These are phyloP conservation scores for Drosophila borborema DNA, from an alignment of 2,888 invertebrate genomes.

Conservation along the genomic window DNA sequence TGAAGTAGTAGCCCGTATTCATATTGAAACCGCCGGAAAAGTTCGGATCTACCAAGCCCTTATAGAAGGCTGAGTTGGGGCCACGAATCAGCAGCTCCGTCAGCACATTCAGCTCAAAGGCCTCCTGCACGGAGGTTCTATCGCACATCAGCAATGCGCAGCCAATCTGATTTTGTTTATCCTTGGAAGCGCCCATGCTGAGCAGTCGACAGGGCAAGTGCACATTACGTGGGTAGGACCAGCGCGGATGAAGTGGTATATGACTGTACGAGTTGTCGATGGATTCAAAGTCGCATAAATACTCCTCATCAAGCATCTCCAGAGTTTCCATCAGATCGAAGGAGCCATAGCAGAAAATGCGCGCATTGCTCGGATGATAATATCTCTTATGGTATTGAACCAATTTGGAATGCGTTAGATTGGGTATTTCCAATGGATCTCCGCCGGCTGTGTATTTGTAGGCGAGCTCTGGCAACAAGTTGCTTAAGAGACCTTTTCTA, in stretches of 20 bases:
- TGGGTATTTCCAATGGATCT: constrained; percentile 94
- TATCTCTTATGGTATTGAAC: constrained; percentile 92
- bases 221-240: constrained; percentile 88
- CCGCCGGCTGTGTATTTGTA: constrained; percentile 96
- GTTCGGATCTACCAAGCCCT: constrained; percentile 93
- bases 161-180: constrained; percentile 93
- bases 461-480: constrained; percentile 92
- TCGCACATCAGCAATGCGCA: constrained; percentile 92
- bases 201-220: constrained; percentile 91
- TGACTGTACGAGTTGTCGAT: constrained; percentile 88
- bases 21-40: constrained; percentile 95
- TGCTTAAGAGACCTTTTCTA: constrained; percentile 89
- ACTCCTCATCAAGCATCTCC: constrained; percentile 90
- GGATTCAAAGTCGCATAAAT: constrained; percentile 87
- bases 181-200: constrained; percentile 91
- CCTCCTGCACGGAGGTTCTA: constrained; percentile 91
- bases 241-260: constrained; percentile 91
- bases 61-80: constrained; percentile 96
- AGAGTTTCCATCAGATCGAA: constrained; percentile 92
- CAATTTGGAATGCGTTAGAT: constrained; percentile 92
- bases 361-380: constrained; percentile 96
- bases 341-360: constrained; percentile 96
- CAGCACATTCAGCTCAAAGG: constrained; percentile 91
- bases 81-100: constrained; percentile 93
- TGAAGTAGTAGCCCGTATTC: constrained; percentile 89